Evolutionary conservation across 1,140 invertebrate genomes (phyloP), one percentile per base, ranked within the genome.

Genomic region (Zaprionus tsacasi): DNA sequence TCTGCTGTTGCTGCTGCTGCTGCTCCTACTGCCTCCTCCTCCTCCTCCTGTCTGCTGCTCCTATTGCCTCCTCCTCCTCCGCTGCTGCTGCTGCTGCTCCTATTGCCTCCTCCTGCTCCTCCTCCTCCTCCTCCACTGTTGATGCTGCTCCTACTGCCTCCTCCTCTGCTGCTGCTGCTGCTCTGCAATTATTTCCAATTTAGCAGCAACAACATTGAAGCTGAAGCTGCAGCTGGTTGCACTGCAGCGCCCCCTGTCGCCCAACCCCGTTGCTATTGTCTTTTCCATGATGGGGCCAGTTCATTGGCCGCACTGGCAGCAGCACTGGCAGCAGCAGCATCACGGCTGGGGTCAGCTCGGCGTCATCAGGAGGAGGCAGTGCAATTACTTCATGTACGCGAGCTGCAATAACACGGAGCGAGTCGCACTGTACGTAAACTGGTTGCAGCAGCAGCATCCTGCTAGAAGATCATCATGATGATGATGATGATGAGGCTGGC

Each of bases 311-410:
- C 45, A 1, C 2, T 27, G 25, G 2, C 27, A 21, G 21, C 21
- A 21, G 21, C 45, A 48, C 15, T 21, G 6, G 57, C 72, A 63
- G 43, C 54, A 64, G 21, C 70, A 25, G 65, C 75, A 77, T 64
- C 81, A 78, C 73, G 78, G 78, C 50, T 73, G 70, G 70, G 70
- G 70, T 74, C 71, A 70, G 73, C 33, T 33, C 30, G 0, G 1
- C 33, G 45, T 17, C 17, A 17, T 25, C 11, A 11, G 45, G 45
- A 60, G 72, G 79, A 61, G 81, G 35, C 70, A 78, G 25, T 89
- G 86, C 85, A 89, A 89, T 89, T 89, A 89, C 85, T 89, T 79
- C 86, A 90, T 89, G 85, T 89, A 89, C 85, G 85, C 85, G 78
- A 70, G 70, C 75, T 81, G 70, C 88, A 89, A 89, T 89, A 89